Base-by-base conservation (phyloP, 2,113 vertebrate genomes). In the Saccopteryx bilineata region DNA sequence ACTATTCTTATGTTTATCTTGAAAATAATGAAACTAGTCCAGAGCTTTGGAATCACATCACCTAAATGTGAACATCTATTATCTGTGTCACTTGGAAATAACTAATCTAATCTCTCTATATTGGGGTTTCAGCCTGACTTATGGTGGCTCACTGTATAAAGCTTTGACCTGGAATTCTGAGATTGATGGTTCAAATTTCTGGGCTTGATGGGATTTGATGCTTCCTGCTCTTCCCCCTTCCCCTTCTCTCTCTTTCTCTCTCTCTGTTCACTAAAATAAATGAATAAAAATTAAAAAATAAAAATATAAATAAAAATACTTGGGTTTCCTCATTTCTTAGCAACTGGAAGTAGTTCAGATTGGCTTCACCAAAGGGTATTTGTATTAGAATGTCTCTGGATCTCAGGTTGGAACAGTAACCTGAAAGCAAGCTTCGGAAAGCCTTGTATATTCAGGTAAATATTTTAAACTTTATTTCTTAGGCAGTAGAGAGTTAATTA, bases 1-100 rank as follows among this genome's bases (percentile, higher is more conserved):
- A 14, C 7, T 24, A 63, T 79, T 91, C 79, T 39, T 80, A 92
- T 76, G 9, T 60, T 95, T 91, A 65, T 74, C 93, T 93, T 88
- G 48, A 65, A 48, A 26, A 65, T 46, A 71, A 80, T 0, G 2
- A 84, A 88, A 89, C 7, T 69, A 33, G 39, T 68, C 33, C 6
- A 74, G 50, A 69, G 21, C 39, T 87, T 52, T 95, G 50, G 28
- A 87, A 46, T 94, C 23, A 63, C 5, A 52, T 9, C 79, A 39
- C 23, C 39, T 68, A 71, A 19, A 96, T 61, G 48, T 61, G 23
- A 89, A 58, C 23, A 82, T 56, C 65, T 93, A 46, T 33, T 31
- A 52, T 31, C 2, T 82, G 4, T 82, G 4, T 89, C 14, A 89
- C 24, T n/a, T 66, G 17, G 11, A 9, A 7, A 71, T 89, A 94